Conservation (phyloP, 2,888 invertebrate genomes). For the Epinotia bilunana region DNA sequence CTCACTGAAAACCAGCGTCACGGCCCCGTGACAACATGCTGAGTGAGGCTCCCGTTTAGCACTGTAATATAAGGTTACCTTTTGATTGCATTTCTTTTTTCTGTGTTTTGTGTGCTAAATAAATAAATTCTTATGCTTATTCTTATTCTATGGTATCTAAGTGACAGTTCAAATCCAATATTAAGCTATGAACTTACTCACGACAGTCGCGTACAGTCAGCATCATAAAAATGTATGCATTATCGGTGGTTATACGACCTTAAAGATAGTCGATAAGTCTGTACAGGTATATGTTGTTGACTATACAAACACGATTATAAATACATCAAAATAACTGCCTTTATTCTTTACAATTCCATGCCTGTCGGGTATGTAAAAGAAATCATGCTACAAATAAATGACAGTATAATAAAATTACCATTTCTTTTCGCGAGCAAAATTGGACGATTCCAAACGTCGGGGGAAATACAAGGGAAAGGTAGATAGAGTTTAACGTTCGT, state of each 20-base stretch:
- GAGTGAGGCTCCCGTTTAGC: too few relatives aligned
- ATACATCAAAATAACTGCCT: background rate
- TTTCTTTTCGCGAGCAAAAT: slow-evolving; percentile 35
- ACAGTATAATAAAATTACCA: slow-evolving; percentile 39
- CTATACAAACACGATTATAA: background rate
- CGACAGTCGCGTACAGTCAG: background rate
- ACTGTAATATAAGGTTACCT: too few relatives aligned
- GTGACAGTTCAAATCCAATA: too few relatives aligned
- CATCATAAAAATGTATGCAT: too few relatives aligned
- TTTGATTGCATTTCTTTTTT: too few relatives aligned
- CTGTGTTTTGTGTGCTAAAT: too few relatives aligned
- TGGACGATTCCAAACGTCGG: slow-evolving; percentile 39
- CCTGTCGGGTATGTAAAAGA: slow-evolving; percentile 21
- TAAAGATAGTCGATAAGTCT: background rate
- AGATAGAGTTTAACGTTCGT: slow-evolving; percentile 42
- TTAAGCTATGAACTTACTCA: too few relatives aligned
- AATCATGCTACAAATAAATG: slow-evolving; percentile 34
- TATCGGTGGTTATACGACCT: too few relatives aligned
- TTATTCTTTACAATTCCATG: slow-evolving; percentile 6
- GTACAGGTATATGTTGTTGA: background rate
- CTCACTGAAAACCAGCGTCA: too few relatives aligned
- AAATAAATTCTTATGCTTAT: too few relatives aligned
- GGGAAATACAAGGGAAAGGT: slow-evolving; percentile 36
- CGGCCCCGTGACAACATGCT: too few relatives aligned
- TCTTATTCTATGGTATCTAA: too few relatives aligned